Evolutionary conservation across 1,140 invertebrate genomes (phyloP), one percentile per base, ranked within the genome.

Genomic region (Vollenhovia emeryi): DNA sequence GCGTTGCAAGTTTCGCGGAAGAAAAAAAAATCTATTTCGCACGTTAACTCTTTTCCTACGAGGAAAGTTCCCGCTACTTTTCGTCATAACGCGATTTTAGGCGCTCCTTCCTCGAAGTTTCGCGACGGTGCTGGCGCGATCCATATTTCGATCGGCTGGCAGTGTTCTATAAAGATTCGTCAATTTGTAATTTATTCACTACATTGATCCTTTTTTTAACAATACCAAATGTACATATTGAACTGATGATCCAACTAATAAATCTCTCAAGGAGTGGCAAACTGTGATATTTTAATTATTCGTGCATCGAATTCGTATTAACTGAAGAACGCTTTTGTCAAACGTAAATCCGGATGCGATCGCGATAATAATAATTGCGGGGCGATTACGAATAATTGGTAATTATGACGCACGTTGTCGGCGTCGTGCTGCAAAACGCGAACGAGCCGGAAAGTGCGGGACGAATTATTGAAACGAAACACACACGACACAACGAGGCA

Each of bases 391-490:
- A 45, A 57, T 82, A 82, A 82, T 82, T 73, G 27, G 24, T 52
- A 73, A 82, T 82, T 73, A 55, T 43, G 36, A 43, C 48, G 33
- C 33, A 40, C 62, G 24, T 52, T 33, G 21, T 52, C 33, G 48
- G 18, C n/a, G n/a, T 59, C 45, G 18, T 76, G 27, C 8, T 50
- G 24, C 45, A 82, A 82, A 82, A 80, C 24, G 48, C 18, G 33
- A n/a, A 30, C 40, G 50, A 55, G 64, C 66, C 7, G 24, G 78
- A 82, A 82, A 82, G 50, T 73, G 9, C 66, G 24, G 9, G 33
- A 45, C 43, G 50, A 73, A 73, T 82, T 21, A 73, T 82, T 50
- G 73, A 57, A 82, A 82, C 48, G 64, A 55, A 69, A 71, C 78
- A 33, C 60, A 66, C 33, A 64, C 33, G 33, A 64, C 27, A 36